Percentiles rank a stretch among this genome's conserved stretches.
Evolutionary conservation across 1,140 invertebrate species (phyloP).

Genomic region (Drosophila truncata): DNA sequence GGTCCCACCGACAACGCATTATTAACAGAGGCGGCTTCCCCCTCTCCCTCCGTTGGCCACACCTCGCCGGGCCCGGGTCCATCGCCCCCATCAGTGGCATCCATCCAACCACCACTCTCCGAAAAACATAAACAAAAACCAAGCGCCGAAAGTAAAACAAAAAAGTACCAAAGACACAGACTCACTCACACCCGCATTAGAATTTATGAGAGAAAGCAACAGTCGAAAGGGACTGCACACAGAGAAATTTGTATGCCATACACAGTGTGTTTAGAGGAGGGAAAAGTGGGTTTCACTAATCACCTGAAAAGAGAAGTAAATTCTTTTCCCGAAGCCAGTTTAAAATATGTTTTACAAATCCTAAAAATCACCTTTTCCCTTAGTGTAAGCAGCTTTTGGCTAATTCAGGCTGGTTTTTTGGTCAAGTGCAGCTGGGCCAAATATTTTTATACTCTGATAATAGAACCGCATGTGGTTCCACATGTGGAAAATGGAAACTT

Average conservation of each 20-base stretch:
- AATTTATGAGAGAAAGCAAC: slow-evolving; percentile 79
- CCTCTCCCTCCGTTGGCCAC: background rate
- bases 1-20: slow-evolving; percentile 63
- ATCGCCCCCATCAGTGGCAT: background rate
- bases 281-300: background rate
- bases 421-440: slow-evolving; percentile 61
- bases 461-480: slow-evolving; percentile 45
- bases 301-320: background rate
- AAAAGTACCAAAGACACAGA: slow-evolving; percentile 54
- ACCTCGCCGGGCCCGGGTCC: slow-evolving; percentile 13
- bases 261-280: too few relatives aligned
- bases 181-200: slow-evolving; percentile 56
- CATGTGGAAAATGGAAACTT: slow-evolving; percentile 48
- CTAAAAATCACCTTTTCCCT: background rate
- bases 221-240: slow-evolving; percentile 35
- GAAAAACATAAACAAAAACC: slow-evolving; percentile 70
- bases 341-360: background rate
- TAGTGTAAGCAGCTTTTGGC: slow-evolving; percentile 8
- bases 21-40: slow-evolving; percentile 57
- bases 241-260: slow-evolving; percentile 3
- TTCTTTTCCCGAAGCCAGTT: background rate
- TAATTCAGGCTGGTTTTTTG: slow-evolving; percentile 69
- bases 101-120: slow-evolving; percentile 17
- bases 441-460: slow-evolving; percentile 44
- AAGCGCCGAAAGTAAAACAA: slow-evolving; percentile 73